Evolutionary conservation across 2,888 invertebrate species (phyloP).

Genomic region (Neoascia interrupta): DNA sequence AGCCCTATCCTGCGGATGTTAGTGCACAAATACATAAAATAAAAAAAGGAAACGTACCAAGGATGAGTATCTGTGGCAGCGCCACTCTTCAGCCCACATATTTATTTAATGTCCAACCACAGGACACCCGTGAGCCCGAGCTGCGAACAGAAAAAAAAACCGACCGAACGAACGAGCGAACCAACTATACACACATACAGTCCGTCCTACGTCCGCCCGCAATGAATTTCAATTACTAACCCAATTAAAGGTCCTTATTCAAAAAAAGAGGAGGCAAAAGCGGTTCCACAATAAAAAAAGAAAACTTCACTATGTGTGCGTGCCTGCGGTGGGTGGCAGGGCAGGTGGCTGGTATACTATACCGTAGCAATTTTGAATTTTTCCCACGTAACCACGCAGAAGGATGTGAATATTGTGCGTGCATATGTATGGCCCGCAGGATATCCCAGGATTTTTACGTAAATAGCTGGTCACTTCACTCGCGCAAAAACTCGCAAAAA

Average conservation of each 20-base stretch:
- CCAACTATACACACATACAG: conserved; percentile 22
- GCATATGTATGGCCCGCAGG: conserved; percentile 52
- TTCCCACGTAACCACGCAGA: conserved; percentile 67
- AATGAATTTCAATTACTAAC: conserved; percentile 78
- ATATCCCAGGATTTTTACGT: conserved; percentile 66
- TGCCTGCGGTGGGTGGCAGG: conserved; percentile 21
- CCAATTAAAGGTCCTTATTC: conserved; percentile 74
- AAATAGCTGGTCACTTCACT: conserved; percentile 59
- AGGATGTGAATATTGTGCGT: conserved; percentile 63
- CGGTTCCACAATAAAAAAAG: conserved; percentile 31
- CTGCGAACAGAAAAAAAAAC: conserved; percentile 22
- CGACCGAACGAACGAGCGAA: background rate
- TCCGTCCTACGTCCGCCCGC: conserved; percentile 65
- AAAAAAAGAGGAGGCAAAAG: conserved; percentile 21
- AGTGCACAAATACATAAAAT: conserved; percentile 66
- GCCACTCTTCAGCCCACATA: conserved; percentile 52
- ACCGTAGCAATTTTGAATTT: conserved; percentile 55
- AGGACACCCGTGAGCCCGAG: conserved; percentile 59
- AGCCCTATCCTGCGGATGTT: conserved; percentile 52
- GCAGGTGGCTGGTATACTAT: too few relatives aligned
- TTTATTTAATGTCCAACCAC: conserved; percentile 70
- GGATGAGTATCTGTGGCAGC: conserved; percentile 51
- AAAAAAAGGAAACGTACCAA: conserved; percentile 30
- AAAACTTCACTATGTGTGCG: conserved; percentile 55
- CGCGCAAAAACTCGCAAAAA: conserved; percentile 13